phyloP scores from a whole-genome alignment of 2,113 vertebrate species.

The Plecotus auritus region DNA sequence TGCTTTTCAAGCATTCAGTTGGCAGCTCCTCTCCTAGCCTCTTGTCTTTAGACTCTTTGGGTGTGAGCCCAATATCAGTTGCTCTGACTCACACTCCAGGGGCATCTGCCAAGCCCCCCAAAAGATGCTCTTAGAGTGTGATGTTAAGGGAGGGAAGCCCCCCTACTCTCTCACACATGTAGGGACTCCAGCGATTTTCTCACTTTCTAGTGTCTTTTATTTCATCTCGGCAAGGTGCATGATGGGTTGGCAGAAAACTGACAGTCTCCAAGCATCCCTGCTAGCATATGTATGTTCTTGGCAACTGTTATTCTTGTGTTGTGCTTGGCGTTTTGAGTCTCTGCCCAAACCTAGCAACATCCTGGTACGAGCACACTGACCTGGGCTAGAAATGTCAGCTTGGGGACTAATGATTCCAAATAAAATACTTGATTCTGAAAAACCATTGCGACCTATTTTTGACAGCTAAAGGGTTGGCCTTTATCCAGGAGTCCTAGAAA shows the following conservation, averaged over 20 bases:
- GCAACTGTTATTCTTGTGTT: background rate
- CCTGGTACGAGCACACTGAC: too few relatives aligned
- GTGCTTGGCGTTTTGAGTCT: background rate
- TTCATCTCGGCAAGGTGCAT: background rate
- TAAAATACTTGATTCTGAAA: background rate
- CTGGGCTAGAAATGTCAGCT: too few relatives aligned
- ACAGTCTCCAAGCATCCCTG: background rate
- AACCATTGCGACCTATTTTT: background rate
- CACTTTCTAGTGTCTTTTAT: background rate
- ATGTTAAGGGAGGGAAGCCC: background rate
- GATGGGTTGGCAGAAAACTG: background rate
- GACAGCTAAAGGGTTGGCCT: background rate
- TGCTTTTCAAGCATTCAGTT: background rate
- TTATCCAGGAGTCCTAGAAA: background rate
- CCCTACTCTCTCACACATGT: background rate
- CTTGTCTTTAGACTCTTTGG: background rate
- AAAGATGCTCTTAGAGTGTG: background rate
- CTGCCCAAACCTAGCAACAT: background rate
- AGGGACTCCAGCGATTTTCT: background rate
- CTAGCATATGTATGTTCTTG: background rate
- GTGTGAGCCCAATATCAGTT: background rate
- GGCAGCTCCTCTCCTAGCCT: background rate
- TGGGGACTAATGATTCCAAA: background rate
- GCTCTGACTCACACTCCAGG: background rate
- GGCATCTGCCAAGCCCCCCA: background rate